These are phyloP conservation scores for Amphipoea lucens DNA, from an alignment of 2,888 invertebrate species.

Conservation along the genomic window DNA sequence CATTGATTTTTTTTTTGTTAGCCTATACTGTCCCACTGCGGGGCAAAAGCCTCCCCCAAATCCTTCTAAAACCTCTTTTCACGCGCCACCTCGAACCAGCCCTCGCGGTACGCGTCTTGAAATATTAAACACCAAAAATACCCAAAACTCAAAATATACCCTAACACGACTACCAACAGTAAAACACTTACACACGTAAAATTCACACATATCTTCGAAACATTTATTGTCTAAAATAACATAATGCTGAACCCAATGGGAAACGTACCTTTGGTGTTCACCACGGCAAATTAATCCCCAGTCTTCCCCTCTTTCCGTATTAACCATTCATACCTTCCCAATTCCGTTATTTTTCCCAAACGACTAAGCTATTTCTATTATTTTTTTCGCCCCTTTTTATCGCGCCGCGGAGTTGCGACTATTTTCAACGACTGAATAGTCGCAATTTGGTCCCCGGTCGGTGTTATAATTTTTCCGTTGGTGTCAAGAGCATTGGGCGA, in stretches of 20 bases:
- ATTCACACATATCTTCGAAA: conserved; percentile 54
- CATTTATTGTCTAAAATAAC: conserved; percentile 62
- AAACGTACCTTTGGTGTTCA: conserved; percentile 69
- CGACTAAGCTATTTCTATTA: conserved; percentile 72
- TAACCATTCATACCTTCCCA: conserved; percentile 86
- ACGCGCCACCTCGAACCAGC: too few species aligned
- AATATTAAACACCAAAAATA: conserved; percentile 22
- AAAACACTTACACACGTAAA: conserved; percentile 38
- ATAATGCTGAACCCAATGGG: conserved; percentile 71
- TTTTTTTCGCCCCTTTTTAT: conserved; percentile 60
- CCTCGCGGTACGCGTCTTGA: background rate
- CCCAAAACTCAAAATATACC: conserved; percentile 24
- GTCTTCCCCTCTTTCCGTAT: conserved; percentile 80
- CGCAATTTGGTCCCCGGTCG: conserved; percentile 50
- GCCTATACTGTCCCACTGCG: too few species aligned
- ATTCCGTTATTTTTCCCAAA: conserved; percentile 83
- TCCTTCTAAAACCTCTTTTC: too few species aligned
- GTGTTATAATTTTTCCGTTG: conserved; percentile 45
- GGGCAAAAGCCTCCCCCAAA: too few species aligned
- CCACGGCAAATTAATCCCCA: conserved; percentile 81
- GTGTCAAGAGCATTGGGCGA: conserved; percentile 36
- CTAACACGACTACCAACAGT: conserved; percentile 17
- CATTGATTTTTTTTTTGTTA: too few species aligned
- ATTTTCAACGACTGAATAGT: conserved; percentile 60
- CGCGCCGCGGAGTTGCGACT: conserved; percentile 48